These are phyloP conservation scores for Burhinus bistriatus DNA, from an alignment of 2,113 vertebrate genomes.

Conservation along the genomic window DNA sequence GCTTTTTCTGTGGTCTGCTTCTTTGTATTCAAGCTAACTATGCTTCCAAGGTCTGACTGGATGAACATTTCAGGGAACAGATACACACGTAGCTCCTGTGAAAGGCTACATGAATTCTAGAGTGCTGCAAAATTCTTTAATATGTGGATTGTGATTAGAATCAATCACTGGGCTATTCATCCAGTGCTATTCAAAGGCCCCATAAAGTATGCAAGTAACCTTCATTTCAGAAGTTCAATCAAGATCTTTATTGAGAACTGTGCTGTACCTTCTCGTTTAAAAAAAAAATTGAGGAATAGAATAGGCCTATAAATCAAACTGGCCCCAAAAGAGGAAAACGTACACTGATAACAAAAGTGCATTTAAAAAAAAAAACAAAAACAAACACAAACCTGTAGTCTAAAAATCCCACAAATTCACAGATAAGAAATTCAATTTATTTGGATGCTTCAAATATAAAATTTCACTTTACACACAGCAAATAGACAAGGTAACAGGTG, in stretches of 20 bases:
- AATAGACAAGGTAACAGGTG: neutral
- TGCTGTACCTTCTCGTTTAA: neutral
- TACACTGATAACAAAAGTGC: neutral
- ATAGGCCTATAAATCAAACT: neutral
- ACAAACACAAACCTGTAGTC: no score
- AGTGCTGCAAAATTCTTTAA: neutral
- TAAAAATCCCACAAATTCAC: neutral
- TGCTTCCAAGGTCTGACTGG: neutral
- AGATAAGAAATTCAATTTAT: neutral
- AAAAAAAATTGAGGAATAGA: neutral
- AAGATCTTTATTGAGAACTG: neutral
- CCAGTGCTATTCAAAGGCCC: neutral
- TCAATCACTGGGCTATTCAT: constrained; percentile 36
- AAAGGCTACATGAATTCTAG: neutral
- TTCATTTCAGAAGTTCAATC: neutral
- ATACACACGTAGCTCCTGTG: neutral
- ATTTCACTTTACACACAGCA: neutral
- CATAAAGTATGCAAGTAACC: neutral
- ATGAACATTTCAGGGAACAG: neutral
- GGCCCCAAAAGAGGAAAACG: neutral
- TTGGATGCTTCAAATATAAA: neutral
- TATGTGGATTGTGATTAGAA: constrained; percentile 8
- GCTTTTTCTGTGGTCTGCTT: neutral
- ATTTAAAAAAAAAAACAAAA: neutral
- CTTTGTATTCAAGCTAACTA: neutral